These are phyloP conservation scores for Drosophila parabipectinata DNA, from an alignment of 1,140 invertebrate genomes.

Conservation along the genomic window DNA sequence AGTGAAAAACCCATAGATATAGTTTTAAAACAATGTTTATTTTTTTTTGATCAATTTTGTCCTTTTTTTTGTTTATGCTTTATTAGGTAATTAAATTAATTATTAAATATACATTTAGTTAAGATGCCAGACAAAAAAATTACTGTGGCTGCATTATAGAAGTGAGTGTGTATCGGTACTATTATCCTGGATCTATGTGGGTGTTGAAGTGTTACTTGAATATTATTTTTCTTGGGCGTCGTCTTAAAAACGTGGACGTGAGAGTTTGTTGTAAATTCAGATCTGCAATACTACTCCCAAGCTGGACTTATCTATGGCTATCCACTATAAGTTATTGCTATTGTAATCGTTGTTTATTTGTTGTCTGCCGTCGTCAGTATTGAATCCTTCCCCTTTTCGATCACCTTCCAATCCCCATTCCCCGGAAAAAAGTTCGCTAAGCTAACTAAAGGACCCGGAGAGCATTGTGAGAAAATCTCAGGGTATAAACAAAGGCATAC, in stretches of 20 bases:
- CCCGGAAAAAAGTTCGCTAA: constrained; percentile 23
- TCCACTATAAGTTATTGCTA: constrained; percentile 29
- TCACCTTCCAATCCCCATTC: neutral
- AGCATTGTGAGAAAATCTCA: constrained; percentile 18
- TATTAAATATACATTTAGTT: constrained; percentile 77
- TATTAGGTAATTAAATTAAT: constrained; percentile 67
- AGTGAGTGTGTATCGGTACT: constrained; percentile 15
- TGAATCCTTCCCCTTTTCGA: constrained; percentile 2
- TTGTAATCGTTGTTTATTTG: constrained; percentile 49
- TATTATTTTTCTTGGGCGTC: constrained; percentile 2
- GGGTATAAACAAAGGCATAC: constrained; percentile 11
- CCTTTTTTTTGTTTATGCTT: constrained; percentile 17
- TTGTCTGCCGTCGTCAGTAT: constrained; percentile 9
- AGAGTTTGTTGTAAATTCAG: constrained; percentile 9
- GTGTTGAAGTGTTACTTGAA: neutral
- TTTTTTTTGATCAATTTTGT: constrained; percentile 36
- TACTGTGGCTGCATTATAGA: constrained; percentile 28
- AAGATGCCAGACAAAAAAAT: constrained; percentile 61
- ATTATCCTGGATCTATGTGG: constrained; percentile 4
- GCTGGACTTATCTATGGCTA: constrained; percentile 37
- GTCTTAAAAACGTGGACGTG: constrained; percentile 37
- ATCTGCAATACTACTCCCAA: constrained; percentile 6
- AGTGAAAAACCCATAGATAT: neutral
- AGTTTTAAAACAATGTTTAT: constrained; percentile 53
- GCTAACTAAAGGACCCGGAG: constrained; percentile 27